Evolutionary conservation across 92 coral and sea anemone genomes (phyloP).

Genomic region (Meandrina meandrites): DNA sequence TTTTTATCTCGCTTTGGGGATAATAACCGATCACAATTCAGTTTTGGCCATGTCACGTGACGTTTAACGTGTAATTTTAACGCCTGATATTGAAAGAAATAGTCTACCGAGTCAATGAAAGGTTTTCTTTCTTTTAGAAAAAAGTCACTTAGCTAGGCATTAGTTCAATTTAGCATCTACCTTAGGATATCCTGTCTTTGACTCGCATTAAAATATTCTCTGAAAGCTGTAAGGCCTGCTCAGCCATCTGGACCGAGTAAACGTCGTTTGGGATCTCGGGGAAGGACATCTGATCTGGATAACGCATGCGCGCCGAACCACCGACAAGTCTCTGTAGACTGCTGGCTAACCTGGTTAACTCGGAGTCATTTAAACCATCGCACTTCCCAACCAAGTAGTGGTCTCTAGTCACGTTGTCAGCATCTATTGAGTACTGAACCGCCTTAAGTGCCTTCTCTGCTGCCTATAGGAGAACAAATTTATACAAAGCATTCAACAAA

Average conservation of each 20-base stretch:
- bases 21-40: not conserved
- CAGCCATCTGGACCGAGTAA: constrained; percentile 41
- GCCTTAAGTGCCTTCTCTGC: constrained; percentile 81
- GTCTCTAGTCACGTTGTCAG: constrained; percentile 39
- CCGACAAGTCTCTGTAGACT: constrained; percentile 45
- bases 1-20: not conserved
- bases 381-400: constrained; percentile 50
- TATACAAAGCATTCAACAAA: not conserved
- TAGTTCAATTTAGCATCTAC: not conserved
- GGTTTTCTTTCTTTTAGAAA: not conserved
- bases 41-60: not conserved
- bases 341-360: constrained; percentile 38
- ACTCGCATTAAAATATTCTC: constrained; percentile 37
- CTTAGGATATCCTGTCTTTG: constrained; percentile 6
- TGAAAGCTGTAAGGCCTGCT: constrained; percentile 40
- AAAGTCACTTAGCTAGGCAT: not conserved
- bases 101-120: not conserved
- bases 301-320: constrained; percentile 76
- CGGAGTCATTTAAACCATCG: constrained; percentile 21
- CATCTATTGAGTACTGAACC: constrained; percentile 65
- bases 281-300: constrained; percentile 61
- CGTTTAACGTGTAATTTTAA: not conserved
- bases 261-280: constrained; percentile 76
- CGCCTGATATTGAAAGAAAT: not conserved
- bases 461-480: constrained; percentile 25